Conservation (phyloP, 2,888 invertebrate genomes). For the Alcis repandata region DNA sequence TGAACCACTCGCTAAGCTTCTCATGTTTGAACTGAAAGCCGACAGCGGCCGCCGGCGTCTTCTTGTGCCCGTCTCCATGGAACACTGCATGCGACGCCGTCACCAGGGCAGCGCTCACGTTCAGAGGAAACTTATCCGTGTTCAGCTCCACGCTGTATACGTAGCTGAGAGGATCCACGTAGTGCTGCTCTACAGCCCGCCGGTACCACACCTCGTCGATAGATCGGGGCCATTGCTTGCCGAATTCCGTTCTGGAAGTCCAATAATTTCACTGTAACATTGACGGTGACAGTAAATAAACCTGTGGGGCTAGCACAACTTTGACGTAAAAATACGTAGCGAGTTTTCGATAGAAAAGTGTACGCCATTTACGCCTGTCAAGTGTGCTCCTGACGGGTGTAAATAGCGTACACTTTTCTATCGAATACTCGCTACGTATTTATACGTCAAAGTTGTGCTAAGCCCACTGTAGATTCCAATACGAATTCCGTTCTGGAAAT, state of each 20-base stretch:
- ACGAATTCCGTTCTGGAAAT: constrained; percentile 89
- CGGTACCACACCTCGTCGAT: constrained; percentile 97
- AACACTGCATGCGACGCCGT: constrained; percentile 96
- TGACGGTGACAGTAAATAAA: background rate
- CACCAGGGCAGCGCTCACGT: constrained; percentile 90
- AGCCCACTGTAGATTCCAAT: too few relatives aligned
- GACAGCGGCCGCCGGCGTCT: constrained; percentile 89
- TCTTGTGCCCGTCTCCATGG: constrained; percentile 86
- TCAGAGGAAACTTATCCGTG: constrained; percentile 77
- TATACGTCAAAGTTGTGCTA: too few relatives aligned
- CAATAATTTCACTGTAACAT: background rate
- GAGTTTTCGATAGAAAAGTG: too few relatives aligned
- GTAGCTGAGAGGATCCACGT: constrained; percentile 91
- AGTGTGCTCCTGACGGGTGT: too few relatives aligned
- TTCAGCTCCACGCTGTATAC: constrained; percentile 88
- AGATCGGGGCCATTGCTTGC: constrained; percentile 90
- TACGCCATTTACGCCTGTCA: too few relatives aligned
- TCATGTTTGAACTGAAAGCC: constrained; percentile 94
- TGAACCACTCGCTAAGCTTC: constrained; percentile 91
- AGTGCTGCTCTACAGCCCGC: constrained; percentile 95
- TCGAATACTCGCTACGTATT: too few relatives aligned
- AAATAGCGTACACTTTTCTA: too few relatives aligned
- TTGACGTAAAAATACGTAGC: too few relatives aligned
- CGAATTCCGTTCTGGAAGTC: constrained; percentile 88
- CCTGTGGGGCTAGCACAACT: too few relatives aligned